Evolutionary conservation across 2,113 vertebrate genomes (phyloP).

Genomic region (Archilochus colubris): DNA sequence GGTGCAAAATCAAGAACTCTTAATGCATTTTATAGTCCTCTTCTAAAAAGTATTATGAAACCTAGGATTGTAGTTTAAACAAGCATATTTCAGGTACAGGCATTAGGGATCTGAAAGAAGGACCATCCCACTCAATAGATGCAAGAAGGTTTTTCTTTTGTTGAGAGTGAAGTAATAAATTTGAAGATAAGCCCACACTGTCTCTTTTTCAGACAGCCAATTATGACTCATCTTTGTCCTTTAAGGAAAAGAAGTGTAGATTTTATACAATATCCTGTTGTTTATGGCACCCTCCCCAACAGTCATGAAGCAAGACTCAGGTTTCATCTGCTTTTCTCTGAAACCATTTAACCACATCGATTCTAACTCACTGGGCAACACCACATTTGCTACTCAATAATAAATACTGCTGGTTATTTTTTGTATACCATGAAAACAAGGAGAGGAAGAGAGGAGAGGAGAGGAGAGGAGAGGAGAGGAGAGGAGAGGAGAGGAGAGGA

Average conservation of each 20-base stretch:
- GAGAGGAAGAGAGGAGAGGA: not conserved
- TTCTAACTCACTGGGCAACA: not conserved
- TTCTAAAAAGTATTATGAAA: not conserved
- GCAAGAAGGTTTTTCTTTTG: not conserved
- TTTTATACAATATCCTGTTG: not conserved
- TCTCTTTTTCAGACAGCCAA: not conserved
- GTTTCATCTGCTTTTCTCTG: not conserved
- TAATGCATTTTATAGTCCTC: not conserved
- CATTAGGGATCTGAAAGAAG: not conserved
- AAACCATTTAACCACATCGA: not conserved
- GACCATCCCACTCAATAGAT: not conserved
- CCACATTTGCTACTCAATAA: not conserved
- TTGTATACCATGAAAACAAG: not conserved
- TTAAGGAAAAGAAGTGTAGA: not conserved
- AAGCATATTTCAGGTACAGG: not conserved
- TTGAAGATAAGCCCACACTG: not conserved
- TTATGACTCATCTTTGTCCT: slow-evolving; percentile 2
- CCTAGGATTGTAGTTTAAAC: not conserved
- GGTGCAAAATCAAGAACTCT: not conserved
- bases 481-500: not conserved
- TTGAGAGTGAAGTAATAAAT: not conserved
- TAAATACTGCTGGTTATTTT: not conserved
- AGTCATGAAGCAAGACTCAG: not conserved
- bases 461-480: not conserved
- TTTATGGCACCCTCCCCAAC: not conserved